Percentiles rank a stretch among this genome's conserved stretches.
Conservation (phyloP, 2,113 vertebrate species). For the Istiophorus platypterus region DNA sequence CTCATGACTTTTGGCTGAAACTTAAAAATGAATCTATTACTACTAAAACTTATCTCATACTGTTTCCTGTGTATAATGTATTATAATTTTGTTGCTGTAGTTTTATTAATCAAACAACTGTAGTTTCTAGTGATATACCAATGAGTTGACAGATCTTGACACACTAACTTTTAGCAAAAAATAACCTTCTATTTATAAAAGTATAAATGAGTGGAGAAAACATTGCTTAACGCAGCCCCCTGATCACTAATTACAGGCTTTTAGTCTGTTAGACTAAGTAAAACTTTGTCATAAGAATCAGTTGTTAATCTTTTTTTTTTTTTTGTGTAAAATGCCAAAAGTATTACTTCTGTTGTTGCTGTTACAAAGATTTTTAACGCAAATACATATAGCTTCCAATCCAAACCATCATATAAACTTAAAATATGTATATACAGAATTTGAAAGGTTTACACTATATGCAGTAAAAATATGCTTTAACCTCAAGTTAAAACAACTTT, state of each 20-base stretch:
- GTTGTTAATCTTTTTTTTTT: background rate
- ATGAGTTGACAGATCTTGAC: background rate
- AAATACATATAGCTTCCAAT: background rate
- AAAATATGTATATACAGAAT: background rate
- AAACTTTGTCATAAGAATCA: background rate
- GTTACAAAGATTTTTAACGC: background rate
- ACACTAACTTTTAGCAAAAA: background rate
- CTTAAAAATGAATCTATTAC: background rate
- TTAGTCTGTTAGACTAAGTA: background rate
- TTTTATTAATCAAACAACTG: background rate
- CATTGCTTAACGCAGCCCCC: background rate
- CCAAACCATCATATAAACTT: background rate
- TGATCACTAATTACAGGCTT: background rate
- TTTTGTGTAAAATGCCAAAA: background rate
- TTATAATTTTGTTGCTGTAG: background rate
- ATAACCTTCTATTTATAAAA: background rate
- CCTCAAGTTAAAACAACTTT: background rate
- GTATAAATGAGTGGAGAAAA: background rate
- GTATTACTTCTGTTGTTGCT: background rate
- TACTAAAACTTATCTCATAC: background rate
- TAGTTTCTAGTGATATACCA: background rate
- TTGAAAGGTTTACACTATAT: background rate
- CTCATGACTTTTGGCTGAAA: background rate
- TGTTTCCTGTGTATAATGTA: background rate
- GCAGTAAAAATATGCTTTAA: conserved; percentile 5